Conservation (phyloP, 2,797 vertebrate species). For the Iguana delicatissima region DNA sequence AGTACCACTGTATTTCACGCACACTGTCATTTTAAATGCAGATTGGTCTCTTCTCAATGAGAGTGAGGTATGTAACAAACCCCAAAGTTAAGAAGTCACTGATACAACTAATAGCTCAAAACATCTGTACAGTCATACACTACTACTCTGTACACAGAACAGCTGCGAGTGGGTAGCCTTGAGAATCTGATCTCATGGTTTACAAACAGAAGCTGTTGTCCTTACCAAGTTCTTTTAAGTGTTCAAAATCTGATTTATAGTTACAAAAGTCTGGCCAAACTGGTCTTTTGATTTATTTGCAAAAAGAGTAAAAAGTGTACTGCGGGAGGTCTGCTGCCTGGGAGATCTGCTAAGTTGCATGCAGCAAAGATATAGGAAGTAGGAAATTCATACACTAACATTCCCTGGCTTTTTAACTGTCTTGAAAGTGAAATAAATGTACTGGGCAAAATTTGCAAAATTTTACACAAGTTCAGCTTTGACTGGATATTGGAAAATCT, state of each 20-base stretch:
- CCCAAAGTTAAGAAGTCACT: conserved; percentile 56
- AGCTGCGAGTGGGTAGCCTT: conserved; percentile 47
- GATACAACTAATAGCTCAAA: conserved; percentile 61
- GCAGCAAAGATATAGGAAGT: fast-evolving
- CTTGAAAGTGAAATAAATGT: neutral
- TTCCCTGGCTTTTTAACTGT: neutral
- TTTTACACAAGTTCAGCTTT: neutral
- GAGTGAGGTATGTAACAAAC: neutral
- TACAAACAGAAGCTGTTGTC: conserved; percentile 37
- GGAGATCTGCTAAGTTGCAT: neutral
- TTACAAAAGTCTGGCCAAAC: conserved; percentile 1
- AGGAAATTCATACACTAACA: neutral
- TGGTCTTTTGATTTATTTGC: neutral
- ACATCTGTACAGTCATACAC: conserved; percentile 58
- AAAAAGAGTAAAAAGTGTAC: neutral
- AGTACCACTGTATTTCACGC: neutral
- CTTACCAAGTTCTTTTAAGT: conserved; percentile 45
- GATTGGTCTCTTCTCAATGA: neutral
- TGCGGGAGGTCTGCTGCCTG: neutral
- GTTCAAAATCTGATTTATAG: conserved; percentile 47
- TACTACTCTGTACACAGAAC: conserved; percentile 42
- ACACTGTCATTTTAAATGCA: neutral
- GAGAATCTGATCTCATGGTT: conserved; percentile 37
- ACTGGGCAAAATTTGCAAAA: neutral
- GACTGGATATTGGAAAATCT: neutral